Evolutionary conservation across 2,113 vertebrate genomes (phyloP).

Genomic region (Myocastor coypus): DNA sequence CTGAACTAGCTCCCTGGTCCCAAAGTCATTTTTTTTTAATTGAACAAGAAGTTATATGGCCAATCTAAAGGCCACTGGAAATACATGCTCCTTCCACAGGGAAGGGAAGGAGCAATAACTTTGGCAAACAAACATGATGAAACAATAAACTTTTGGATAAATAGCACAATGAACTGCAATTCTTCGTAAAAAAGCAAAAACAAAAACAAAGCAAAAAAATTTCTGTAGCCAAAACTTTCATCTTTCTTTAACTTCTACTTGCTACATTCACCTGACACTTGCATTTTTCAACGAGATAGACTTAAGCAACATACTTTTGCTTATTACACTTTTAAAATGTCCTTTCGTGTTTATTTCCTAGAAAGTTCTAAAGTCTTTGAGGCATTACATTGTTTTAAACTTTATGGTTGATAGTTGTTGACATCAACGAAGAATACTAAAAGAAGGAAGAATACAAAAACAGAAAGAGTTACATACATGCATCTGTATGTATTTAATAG

Average conservation of each 20-base stretch:
- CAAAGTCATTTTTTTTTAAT: slow-evolving; percentile 8
- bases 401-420: neutral
- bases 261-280: neutral
- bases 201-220: too few species aligned
- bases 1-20: too few species aligned
- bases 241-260: neutral
- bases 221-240: neutral
- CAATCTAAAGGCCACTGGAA: neutral
- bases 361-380: neutral
- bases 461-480: too few species aligned
- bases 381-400: neutral
- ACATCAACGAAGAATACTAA: neutral
- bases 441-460: neutral
- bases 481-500: neutral
- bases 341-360: neutral
- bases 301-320: neutral
- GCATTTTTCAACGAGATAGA: neutral
- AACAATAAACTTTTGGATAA: neutral
- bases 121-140: slow-evolving; percentile 6
- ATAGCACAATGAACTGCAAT: neutral
- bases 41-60: neutral
- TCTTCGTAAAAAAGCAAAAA: neutral
- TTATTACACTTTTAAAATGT: neutral
- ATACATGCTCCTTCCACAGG: neutral
- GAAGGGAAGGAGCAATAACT: neutral